phyloP scores from a whole-genome alignment of 2,888 invertebrate species.

The Argynnis bischoffii region DNA sequence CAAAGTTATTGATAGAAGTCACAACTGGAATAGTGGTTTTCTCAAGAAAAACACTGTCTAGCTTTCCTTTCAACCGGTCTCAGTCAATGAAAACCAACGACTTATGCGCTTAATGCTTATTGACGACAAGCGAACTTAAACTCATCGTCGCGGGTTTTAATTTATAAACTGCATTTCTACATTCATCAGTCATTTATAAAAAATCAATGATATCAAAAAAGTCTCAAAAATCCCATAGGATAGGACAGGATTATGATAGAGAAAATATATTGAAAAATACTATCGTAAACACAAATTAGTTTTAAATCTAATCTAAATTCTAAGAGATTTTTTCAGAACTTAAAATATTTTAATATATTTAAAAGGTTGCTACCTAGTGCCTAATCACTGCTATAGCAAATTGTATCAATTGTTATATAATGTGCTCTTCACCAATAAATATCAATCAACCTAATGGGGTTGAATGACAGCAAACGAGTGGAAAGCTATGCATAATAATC shows the following conservation, averaged over 20 bases:
- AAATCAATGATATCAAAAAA: too few species aligned
- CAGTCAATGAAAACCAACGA: slow-evolving; percentile 37
- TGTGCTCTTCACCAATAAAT: slow-evolving; percentile 10
- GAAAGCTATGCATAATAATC: slow-evolving; percentile 36
- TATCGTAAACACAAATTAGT: too few species aligned
- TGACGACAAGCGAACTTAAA: slow-evolving; percentile 13
- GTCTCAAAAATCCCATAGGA: too few species aligned
- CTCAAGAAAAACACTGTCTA: slow-evolving; percentile 45
- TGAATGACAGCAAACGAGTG: slow-evolving; percentile 14
- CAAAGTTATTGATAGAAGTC: background rate
- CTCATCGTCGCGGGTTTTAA: background rate
- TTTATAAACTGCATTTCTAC: too few species aligned
- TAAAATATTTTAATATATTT: too few species aligned
- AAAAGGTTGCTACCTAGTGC: background rate
- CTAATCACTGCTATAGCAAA: background rate
- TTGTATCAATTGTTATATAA: slow-evolving; percentile 12
- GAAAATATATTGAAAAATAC: too few species aligned
- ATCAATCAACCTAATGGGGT: slow-evolving; percentile 15
- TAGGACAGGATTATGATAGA: too few species aligned
- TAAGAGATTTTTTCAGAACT: too few species aligned
- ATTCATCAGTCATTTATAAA: too few species aligned
- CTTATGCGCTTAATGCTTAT: slow-evolving; percentile 29
- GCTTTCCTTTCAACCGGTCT: slow-evolving; percentile 48
- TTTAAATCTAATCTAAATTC: too few species aligned
- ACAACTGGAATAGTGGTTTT: slow-evolving; percentile 44